Base-by-base conservation (phyloP, 2,797 vertebrate genomes). In the Pteronotus mesoamericanus region DNA sequence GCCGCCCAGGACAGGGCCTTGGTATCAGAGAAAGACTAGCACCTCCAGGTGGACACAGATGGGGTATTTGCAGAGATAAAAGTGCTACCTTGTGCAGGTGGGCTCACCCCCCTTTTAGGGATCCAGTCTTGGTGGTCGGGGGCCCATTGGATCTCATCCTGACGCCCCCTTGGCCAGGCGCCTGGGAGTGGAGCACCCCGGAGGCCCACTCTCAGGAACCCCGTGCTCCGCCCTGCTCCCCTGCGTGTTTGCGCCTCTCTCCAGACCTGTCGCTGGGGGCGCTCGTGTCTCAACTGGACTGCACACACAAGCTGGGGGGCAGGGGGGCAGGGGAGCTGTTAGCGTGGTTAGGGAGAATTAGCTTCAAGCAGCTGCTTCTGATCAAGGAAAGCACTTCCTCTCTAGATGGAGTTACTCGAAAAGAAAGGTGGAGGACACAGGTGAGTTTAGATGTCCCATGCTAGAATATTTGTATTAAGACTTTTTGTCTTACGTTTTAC, bases 401-500 rank as follows among this genome's bases (percentile, higher is more conserved):
- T 32, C 44, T 19, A 18, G n/a, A 8, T 26, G 18, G 55, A 80
- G 15, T 72, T 64, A 21, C 44, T 82, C 26, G 6, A 5, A 32
- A 79, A 61, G 29, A 77, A 91, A 75, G 7, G 29, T 24, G 8
- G 74, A 34, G n/a, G 37, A 32, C 15, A 9, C 18, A 1, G 24
- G 55, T 46, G 46, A 79, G 39, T 46, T 59, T 75, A 34, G 46
- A n/a, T 3, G n/a, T 91, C 46, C n/a, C 0, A 0, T 51, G 82
- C 61, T 68, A 74, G 91, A 83, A 39, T 83, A n/a, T 32, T 48
- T 51, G 4, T 37, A 24, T 34, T 74, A 69, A 71, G 59, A 93
- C 37, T 83, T 87, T 95, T 84, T 86, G 48, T 92, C 86, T 74
- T 18, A 34, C 34, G 68, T 86, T 64, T 59, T 93, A 29, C 11